Evolutionary conservation across 1,140 invertebrate genomes (phyloP).

Genomic region (Orchestia grillus): DNA sequence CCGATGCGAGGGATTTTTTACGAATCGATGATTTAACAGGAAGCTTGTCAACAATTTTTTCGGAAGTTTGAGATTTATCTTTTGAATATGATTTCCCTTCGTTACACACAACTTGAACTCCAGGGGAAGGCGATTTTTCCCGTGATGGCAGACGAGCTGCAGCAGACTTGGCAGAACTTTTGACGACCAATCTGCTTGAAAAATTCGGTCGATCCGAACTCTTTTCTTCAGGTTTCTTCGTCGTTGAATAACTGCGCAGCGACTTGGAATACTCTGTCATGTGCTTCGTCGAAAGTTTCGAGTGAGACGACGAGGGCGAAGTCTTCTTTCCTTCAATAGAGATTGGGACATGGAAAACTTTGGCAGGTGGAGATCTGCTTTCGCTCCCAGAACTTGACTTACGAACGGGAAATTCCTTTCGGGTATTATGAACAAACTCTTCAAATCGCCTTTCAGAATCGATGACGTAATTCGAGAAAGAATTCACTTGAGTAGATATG

Average conservation of each 20-base stretch:
- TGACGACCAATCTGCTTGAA: not conserved
- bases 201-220: not conserved
- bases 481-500: not conserved
- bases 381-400: not conserved
- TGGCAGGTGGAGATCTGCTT: not conserved
- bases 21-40: not conserved
- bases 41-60: not conserved
- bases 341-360: not conserved
- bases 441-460: slow-evolving; percentile 22
- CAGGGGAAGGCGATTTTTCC: not conserved
- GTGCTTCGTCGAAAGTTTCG: not conserved
- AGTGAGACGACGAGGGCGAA: not conserved
- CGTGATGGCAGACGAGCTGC: not conserved
- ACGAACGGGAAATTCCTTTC: not conserved
- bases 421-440: not conserved
- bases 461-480: not conserved
- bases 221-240: slow-evolving; percentile 16
- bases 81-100: not conserved
- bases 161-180: not conserved
- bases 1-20: not conserved
- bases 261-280: slow-evolving; percentile 33
- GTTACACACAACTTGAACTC: not conserved
- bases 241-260: not conserved
- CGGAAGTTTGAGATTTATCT: not conserved
- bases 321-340: not conserved